phyloP scores from a whole-genome alignment of 2,888 invertebrate genomes.

The Anodontia alba region DNA sequence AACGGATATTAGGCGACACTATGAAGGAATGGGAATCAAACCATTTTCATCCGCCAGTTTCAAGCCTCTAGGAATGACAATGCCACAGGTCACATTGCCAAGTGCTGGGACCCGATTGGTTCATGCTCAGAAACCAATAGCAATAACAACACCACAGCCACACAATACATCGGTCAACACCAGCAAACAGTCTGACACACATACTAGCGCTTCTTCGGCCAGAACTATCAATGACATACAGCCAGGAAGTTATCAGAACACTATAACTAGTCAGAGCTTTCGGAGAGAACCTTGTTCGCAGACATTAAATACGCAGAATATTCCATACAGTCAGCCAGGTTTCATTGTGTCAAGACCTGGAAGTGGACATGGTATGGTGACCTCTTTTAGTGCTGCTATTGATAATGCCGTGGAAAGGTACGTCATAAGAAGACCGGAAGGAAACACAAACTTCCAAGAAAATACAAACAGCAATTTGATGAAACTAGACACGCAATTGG shows the following conservation, averaged over 20 bases:
- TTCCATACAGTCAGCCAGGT: background rate
- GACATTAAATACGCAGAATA: background rate
- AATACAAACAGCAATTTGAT: slow-evolving; percentile 11
- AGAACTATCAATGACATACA: background rate
- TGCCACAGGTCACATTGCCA: slow-evolving; percentile 39
- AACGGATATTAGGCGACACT: background rate
- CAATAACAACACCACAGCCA: slow-evolving; percentile 57
- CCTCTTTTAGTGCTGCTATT: background rate
- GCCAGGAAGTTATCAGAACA: background rate
- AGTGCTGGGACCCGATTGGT: slow-evolving; percentile 44
- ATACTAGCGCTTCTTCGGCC: background rate
- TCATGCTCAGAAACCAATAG: slow-evolving; percentile 56
- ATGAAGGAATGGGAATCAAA: slow-evolving; percentile 10
- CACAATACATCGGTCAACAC: slow-evolving; percentile 46
- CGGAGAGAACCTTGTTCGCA: background rate
- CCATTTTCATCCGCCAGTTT: slow-evolving; percentile 47
- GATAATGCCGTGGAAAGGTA: slow-evolving; percentile 37
- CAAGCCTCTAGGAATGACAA: slow-evolving; percentile 42
- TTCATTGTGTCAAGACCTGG: background rate
- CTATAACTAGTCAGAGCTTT: background rate
- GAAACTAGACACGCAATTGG: slow-evolving; percentile 10
- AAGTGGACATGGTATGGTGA: background rate
- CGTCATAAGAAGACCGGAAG: slow-evolving; percentile 32
- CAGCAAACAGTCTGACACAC: slow-evolving; percentile 34
- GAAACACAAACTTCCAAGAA: background rate